Evolutionary conservation across 2,113 vertebrate species (phyloP), one percentile per base, ranked within the genome.

Genomic region (Perognathus longimembris): DNA sequence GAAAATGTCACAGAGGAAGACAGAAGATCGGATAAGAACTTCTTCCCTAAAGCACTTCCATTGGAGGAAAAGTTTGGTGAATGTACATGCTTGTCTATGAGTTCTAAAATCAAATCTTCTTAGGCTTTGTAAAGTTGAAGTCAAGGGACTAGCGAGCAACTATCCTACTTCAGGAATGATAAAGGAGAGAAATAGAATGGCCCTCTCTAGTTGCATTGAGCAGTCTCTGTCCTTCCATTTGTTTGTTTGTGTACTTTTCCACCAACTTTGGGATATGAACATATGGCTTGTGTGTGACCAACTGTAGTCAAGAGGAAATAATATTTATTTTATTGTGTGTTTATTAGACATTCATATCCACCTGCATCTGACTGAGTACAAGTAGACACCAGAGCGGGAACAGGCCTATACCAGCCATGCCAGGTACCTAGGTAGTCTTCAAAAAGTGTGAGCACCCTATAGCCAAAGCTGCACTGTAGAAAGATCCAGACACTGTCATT

Each of bases 321-420:
- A 21, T 59, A 21, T 88, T 86, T 73, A 42, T 76, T 54, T 81
- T 61, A 67, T 45, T 34, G 22, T 40, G 50, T 30, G 71, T 85
- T 88, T 92, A 74, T 89, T 74, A 86, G 66, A 88, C 4, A 79
- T 38, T 92, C 64, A 66, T 50, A 61, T 76, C 28, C 30, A 78
- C 9, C 42, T 26, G 30, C 42, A 74, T 17, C 7, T 1, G 30
- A 70, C 28, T 61, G 50, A 73, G 63, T 87, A 22, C 64, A 78
- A 75, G 24, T 45, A 30, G 42, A 57, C 42, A 84, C n/a, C 38
- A 30, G 40, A 38, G 15, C 17, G 59, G 38, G 34, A 34, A 21
- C 17, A 17, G 17, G 67, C 18, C 12, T 32, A 1, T 24, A 22
- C 26, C 57, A 82, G 54, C n/a, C 38, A 3, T 24, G 21, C 26